These are phyloP conservation scores for Microcebus lehilahytsara DNA, from an alignment of 2,113 vertebrate genomes.

Conservation along the genomic window DNA sequence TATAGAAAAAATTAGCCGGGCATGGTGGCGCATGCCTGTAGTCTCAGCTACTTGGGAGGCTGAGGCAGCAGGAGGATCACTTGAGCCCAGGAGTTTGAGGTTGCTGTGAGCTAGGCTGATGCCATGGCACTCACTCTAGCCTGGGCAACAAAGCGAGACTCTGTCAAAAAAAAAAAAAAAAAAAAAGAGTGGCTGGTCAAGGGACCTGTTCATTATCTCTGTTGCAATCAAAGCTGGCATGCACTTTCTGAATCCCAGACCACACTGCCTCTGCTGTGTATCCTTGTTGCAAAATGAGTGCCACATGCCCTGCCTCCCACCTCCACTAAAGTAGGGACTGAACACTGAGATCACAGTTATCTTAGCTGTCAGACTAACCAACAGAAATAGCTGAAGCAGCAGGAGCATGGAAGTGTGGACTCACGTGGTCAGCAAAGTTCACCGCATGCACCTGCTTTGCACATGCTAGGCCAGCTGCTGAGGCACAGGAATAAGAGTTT, in stretches of 20 bases:
- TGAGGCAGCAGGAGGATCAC: too few species aligned
- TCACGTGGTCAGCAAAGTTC: background rate
- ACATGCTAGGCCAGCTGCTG: background rate
- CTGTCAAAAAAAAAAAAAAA: too few species aligned
- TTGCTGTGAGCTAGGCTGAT: too few species aligned
- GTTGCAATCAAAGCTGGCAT: background rate
- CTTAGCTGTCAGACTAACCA: background rate
- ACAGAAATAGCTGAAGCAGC: background rate
- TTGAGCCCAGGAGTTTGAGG: too few species aligned
- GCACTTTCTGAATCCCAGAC: background rate
- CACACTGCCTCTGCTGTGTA: background rate
- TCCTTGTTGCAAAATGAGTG: background rate
- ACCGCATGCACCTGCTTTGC: background rate
- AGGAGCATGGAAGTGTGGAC: background rate
- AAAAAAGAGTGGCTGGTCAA: background rate
- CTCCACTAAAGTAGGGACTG: too few species aligned
- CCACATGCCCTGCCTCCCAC: accelerated
- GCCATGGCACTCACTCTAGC: too few species aligned
- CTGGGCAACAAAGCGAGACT: too few species aligned
- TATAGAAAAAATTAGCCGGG: too few species aligned
- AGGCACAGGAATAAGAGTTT: background rate
- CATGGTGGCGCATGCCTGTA: too few species aligned
- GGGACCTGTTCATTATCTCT: background rate
- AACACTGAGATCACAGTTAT: background rate
- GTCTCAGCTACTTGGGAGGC: too few species aligned